Evolutionary conservation across 2,797 vertebrate species (phyloP), one percentile per base, ranked within the genome.

Genomic region (Diplodus puntazzo): DNA sequence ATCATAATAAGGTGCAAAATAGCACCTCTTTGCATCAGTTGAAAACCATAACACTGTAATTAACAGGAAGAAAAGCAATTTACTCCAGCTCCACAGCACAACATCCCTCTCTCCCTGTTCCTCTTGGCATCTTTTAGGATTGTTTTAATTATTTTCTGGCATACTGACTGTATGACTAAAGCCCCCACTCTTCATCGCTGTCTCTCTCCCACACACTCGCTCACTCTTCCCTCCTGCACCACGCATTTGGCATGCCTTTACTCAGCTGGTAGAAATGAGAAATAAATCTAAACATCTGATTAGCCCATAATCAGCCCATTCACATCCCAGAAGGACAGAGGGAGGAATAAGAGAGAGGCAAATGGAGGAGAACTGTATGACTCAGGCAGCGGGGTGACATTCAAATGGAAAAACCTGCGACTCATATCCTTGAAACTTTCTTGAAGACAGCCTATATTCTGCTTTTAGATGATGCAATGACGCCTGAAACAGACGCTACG

Each of bases 41-140:
- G 95, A 96, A 95, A 96, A 95, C 93, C 92, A 95, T 92, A 91
- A 94, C 92, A 93, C 90, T 89, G 79, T 92, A 92, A 94, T 94
- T 94, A 95, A 88, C 73, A 87, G 75, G 76, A 90, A 94, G 85
- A 93, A 95, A 96, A 96, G 95, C 94, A 94, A 96, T 95, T 95
- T 95, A 88, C 92, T 89, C 23, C 61, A 63, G 86, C 90, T 90
- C 90, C 85, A 82, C 60, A 80, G 87, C 81, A 75, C 82, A 76
- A 73, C 65, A 70, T 79, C 72, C 61, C 84, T 75, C 85, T 85
- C 61, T 87, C 62, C 60, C 70, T 73, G 50, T 64, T 92, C 77
- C 89, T 91, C 87, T 88, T 91, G 91, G 86, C 90, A 91, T 89
- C 85, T 90, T 93, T 89, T 79, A 67, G 80, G 68, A 87, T 87